Evolutionary conservation across 2,113 vertebrate species (phyloP).

Genomic region (Salvator merianae): DNA sequence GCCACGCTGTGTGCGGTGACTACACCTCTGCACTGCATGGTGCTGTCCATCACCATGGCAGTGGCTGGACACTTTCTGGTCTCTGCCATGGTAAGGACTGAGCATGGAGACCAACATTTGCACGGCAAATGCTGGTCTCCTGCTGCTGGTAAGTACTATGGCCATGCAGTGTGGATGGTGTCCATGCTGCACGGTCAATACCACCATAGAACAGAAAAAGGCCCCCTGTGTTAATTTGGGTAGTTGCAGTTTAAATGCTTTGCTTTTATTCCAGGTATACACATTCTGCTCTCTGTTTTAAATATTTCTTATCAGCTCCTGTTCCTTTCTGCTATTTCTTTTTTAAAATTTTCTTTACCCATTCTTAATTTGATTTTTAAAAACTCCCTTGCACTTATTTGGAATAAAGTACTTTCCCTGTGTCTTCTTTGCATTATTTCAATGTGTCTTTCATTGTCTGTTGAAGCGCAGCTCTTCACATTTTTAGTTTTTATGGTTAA

Average conservation of each 20-base stretch:
- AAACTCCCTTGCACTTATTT: slow-evolving; percentile 20
- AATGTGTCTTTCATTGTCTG: slow-evolving; percentile 28
- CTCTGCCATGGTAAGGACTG: too few relatives aligned
- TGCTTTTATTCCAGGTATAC: not conserved
- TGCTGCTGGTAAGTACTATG: too few relatives aligned
- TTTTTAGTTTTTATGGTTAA: slow-evolving; percentile 58
- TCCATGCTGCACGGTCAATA: too few relatives aligned
- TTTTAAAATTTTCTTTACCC: not conserved
- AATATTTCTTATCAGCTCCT: not conserved
- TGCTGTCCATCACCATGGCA: too few relatives aligned
- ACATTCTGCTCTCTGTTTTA: not conserved
- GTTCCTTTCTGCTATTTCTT: not conserved
- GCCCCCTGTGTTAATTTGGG: too few relatives aligned
- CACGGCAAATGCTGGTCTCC: too few relatives aligned
- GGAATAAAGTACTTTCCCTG: slow-evolving; percentile 13
- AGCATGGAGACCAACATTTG: too few relatives aligned
- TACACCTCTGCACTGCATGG: too few relatives aligned
- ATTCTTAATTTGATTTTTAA: not conserved
- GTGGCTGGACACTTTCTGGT: too few relatives aligned
- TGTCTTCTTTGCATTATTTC: slow-evolving; percentile 32
- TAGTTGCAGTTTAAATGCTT: not conserved
- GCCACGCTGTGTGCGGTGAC: too few relatives aligned
- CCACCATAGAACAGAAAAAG: too few relatives aligned
- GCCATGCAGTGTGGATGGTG: too few relatives aligned
- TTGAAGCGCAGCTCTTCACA: slow-evolving; percentile 15